These are phyloP conservation scores for Drosophila kikkawai DNA, from an alignment of 1,140 invertebrate species.

Conservation along the genomic window DNA sequence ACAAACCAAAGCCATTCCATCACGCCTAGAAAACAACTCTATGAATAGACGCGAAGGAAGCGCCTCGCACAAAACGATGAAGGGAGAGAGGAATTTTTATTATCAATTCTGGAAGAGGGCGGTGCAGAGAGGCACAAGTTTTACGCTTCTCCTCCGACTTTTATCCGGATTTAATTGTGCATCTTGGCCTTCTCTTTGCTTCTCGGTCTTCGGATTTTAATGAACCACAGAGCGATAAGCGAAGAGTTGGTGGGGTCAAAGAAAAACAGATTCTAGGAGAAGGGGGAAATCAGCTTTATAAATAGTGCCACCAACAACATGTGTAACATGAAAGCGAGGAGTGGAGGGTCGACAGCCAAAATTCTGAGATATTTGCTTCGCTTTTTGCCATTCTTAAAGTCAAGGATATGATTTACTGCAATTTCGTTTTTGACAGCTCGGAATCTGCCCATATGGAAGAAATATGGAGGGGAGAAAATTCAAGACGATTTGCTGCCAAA, in stretches of 20 bases:
- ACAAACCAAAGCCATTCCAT: constrained; percentile 31
- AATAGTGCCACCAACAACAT: constrained; percentile 21
- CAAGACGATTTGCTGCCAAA: constrained; percentile 4
- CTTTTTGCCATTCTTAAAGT: constrained; percentile 23
- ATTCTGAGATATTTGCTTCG: constrained; percentile 3
- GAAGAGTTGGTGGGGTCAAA: constrained; percentile 19
- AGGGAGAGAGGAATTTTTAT: constrained; percentile 34
- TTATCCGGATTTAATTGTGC: constrained; percentile 34
- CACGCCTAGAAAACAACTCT: constrained; percentile 40
- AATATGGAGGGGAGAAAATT: background rate
- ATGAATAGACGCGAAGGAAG: constrained; percentile 29
- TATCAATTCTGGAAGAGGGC: constrained; percentile 29
- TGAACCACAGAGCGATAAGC: constrained; percentile 36
- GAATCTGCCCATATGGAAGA: constrained; percentile 5
- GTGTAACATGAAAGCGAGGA: constrained; percentile 25
- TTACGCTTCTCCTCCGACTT: constrained; percentile 7
- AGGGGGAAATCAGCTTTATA: constrained; percentile 16
- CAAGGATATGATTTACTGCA: constrained; percentile 27
- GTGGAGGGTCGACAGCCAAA: constrained; percentile 14
- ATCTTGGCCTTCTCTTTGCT: constrained; percentile 16
- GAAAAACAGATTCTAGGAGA: background rate
- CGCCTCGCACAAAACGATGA: constrained; percentile 17
- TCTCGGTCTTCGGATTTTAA: constrained; percentile 22
- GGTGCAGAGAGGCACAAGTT: constrained; percentile 1
- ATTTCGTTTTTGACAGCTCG: constrained; percentile 13